Conservation (phyloP, 2,113 vertebrate species). For the Gambusia holbrooki region DNA sequence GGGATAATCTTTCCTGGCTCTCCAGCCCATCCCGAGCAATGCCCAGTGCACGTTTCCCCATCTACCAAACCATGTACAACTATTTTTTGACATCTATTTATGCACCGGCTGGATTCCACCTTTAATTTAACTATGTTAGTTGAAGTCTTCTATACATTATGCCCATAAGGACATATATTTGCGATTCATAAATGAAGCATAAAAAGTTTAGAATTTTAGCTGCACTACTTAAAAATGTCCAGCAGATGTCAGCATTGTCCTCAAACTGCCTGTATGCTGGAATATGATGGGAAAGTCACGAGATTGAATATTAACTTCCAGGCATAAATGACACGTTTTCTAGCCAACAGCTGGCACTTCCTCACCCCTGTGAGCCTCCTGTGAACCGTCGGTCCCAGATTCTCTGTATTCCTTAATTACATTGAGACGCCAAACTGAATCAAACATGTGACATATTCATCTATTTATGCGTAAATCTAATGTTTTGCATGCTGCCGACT, state of each 20-base stretch:
- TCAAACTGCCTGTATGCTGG: background rate
- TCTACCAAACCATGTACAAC: background rate
- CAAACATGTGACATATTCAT: background rate
- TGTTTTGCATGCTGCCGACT: background rate
- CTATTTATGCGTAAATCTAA: background rate
- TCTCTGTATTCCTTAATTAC: background rate
- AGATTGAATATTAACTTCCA: background rate
- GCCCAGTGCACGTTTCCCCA: background rate
- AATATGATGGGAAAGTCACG: background rate
- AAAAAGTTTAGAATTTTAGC: background rate
- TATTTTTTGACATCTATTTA: background rate
- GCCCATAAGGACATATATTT: background rate
- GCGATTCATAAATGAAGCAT: background rate
- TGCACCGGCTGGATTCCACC: background rate
- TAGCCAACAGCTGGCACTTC: constrained; percentile 14
- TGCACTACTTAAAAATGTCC: constrained; percentile 8
- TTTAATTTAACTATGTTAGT: constrained; percentile 2
- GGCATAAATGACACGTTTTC: background rate
- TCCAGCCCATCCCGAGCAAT: constrained; percentile 7
- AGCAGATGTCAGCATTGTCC: constrained; percentile 36
- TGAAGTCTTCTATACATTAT: background rate
- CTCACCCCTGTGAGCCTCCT: constrained; percentile 8
- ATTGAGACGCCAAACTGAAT: background rate
- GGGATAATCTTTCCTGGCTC: background rate
- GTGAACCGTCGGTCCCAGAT: constrained; percentile 27